Evolutionary conservation across 2,888 invertebrate genomes (phyloP), one percentile per base, ranked within the genome.

Genomic region (Plusia festucae): DNA sequence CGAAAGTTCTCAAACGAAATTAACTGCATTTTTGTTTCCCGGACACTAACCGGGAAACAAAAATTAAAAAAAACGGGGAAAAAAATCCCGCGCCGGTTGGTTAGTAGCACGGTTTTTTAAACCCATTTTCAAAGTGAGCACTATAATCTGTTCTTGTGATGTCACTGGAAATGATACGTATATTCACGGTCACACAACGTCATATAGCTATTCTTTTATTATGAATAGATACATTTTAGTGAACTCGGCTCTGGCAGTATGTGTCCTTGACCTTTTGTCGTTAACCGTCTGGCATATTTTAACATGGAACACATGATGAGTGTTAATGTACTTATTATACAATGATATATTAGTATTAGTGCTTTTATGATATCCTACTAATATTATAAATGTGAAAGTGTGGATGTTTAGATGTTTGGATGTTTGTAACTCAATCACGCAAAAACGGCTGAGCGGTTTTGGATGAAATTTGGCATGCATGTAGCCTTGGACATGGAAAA

Each of bases 1-100:
- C 58, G 58, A 62, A 78, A 68, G 58, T 61, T 65, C 53, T 1
- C 16, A 57, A 53, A 46, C 16, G 5, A 52, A 68, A 67, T 67
- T 63, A 67, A 61, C 52, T 44, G n/a, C 13, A 20, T 20, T 5
- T 46, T n/a, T n/a, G n/a, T n/a, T n/a, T n/a, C n/a, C n/a, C n/a
- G n/a, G n/a, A n/a, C n/a, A n/a, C n/a, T n/a, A n/a, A n/a, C n/a
- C n/a, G n/a, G n/a, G n/a, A n/a, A n/a, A n/a, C n/a, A n/a, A n/a
- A n/a, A n/a, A n/a, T n/a, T n/a, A n/a, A n/a, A n/a, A n/a, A n/a
- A n/a, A n/a, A n/a, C n/a, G n/a, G n/a, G n/a, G n/a, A 24, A 24
- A 24, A 24, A 24, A 24, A 24, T 65, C 60, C 6, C 49, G 6
- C 16, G 4, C 46, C 22, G 55, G 16, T 55, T 46, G 44, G 57